These are phyloP conservation scores for Chelon labrosus DNA, from an alignment of 2,797 vertebrate genomes.

Conservation along the genomic window DNA sequence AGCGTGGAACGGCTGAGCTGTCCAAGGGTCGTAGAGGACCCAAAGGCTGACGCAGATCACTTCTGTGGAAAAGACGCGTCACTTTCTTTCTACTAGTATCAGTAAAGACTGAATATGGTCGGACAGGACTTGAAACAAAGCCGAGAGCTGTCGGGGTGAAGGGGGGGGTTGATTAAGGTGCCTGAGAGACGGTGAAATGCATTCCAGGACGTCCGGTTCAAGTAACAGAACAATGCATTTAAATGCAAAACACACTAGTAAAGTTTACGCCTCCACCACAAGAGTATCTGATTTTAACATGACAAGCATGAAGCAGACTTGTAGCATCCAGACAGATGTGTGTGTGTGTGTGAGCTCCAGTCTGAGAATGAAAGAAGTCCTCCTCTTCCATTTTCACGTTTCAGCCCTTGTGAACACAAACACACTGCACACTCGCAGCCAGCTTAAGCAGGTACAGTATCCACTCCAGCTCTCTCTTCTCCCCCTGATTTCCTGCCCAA, in stretches of 20 bases:
- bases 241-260: not conserved
- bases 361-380: not conserved
- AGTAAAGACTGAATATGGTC: too few relatives aligned
- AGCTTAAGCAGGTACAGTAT: slow-evolving; percentile 56
- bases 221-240: not conserved
- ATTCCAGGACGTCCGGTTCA: not conserved
- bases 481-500: slow-evolving; percentile 76
- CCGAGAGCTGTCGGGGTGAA: too few relatives aligned
- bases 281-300: too few relatives aligned
- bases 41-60: too few relatives aligned
- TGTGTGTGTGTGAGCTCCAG: not conserved
- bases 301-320: too few relatives aligned
- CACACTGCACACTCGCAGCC: slow-evolving; percentile 5
- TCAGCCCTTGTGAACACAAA: slow-evolving; percentile 12
- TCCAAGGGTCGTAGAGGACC: too few relatives aligned
- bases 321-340: not conserved
- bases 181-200: not conserved
- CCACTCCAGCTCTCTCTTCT: slow-evolving; percentile 27
- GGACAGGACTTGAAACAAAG: too few relatives aligned
- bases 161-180: not conserved
- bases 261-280: not conserved
- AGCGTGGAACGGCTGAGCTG: not conserved
- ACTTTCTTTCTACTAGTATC: too few relatives aligned
- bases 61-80: too few relatives aligned
- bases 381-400: not conserved